These are phyloP conservation scores for Synanthedon myopaeformis DNA, from an alignment of 2,888 invertebrate species.

Conservation along the genomic window DNA sequence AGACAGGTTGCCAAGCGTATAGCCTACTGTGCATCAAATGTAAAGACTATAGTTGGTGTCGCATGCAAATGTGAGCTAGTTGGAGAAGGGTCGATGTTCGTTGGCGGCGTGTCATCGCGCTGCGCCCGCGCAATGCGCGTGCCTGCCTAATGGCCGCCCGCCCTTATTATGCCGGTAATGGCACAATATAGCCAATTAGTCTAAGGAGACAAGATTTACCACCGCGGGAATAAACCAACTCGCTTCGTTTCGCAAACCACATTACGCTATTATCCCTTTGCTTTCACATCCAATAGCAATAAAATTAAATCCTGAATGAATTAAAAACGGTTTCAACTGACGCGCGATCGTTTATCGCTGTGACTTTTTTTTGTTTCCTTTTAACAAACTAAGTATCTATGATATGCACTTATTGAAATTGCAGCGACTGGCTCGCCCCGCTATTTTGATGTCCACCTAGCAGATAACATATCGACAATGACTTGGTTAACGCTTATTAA, in stretches of 20 bases:
- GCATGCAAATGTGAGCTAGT: neutral
- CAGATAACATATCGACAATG: neutral
- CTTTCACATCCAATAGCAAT: neutral
- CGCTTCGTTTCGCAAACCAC: conserved; percentile 23
- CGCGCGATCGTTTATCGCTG: no score
- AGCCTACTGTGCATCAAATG: conserved; percentile 9
- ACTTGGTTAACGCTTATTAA: neutral
- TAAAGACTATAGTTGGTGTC: conserved; percentile 3
- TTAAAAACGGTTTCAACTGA: no score
- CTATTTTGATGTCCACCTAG: neutral
- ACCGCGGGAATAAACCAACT: conserved; percentile 25
- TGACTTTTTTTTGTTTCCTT: neutral
- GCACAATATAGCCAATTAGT: conserved; percentile 49
- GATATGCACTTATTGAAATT: neutral
- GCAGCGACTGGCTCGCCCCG: neutral
- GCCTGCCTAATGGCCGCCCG: conserved; percentile 7
- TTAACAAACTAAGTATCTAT: neutral
- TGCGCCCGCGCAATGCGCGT: conserved; percentile 5
- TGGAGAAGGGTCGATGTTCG: conserved; percentile 1
- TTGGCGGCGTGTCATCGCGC: neutral
- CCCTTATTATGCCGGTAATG: conserved; percentile 17
- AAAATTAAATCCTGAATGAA: no score
- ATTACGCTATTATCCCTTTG: conserved; percentile 26
- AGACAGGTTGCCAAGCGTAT: no score
- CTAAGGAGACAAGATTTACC: conserved; percentile 33